Conservation (phyloP, 92 coral and sea anemone species). For the Palythoa grandiflora region DNA sequence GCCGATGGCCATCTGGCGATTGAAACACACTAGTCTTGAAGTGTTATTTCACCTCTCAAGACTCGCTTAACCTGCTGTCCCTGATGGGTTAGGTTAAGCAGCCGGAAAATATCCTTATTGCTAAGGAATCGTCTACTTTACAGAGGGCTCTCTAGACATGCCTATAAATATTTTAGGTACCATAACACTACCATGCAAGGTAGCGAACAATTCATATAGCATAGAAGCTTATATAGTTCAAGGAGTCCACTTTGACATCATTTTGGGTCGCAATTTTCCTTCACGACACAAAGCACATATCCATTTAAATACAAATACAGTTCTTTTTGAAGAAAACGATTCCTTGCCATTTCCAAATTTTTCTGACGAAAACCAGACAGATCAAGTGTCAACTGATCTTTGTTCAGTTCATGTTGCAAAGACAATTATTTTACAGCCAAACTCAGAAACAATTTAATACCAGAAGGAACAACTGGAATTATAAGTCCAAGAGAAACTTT, state of each 20-base stretch:
- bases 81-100: too few relatives aligned
- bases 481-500: background rate
- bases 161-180: conserved; percentile 21
- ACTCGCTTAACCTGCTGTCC: too few relatives aligned
- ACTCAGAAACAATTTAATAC: conserved; percentile 2
- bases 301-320: background rate
- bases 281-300: background rate
- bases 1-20: too few relatives aligned
- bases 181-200: background rate
- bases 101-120: too few relatives aligned
- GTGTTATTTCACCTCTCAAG: too few relatives aligned
- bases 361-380: background rate
- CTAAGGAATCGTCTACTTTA: too few relatives aligned
- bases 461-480: background rate
- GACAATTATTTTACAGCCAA: conserved; percentile 12
- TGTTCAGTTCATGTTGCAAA: background rate
- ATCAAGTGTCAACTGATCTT: background rate
- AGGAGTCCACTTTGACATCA: conserved; percentile 2
- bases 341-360: background rate
- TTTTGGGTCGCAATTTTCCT: conserved; percentile 21
- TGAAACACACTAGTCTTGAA: too few relatives aligned
- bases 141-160: too few relatives aligned
- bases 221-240: background rate
- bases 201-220: background rate
- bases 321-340: background rate